A percentile compares a stretch with the other conserved stretches of the same genome.
Conservation (phyloP, 2,113 vertebrate species). For the Glareola pratincola region DNA sequence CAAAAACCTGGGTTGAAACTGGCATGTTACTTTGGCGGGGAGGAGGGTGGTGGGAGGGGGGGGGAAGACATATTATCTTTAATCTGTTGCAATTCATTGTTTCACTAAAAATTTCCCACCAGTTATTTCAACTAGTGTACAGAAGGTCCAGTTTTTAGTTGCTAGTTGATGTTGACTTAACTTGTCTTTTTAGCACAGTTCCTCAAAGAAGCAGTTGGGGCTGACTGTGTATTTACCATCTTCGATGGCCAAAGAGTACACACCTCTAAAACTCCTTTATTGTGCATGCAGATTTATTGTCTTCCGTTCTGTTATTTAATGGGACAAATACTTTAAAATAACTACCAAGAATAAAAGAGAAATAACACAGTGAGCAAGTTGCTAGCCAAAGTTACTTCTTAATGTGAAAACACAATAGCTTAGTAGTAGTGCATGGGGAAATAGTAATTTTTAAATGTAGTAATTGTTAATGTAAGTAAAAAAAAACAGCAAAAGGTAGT, state of each 20-base stretch:
- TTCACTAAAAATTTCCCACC: background rate
- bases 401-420: background rate
- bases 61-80: background rate
- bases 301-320: background rate
- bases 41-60: too few relatives aligned
- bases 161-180: background rate
- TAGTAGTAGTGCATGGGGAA: background rate
- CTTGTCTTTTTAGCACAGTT: background rate
- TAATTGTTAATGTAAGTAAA: background rate
- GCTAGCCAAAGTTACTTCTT: background rate
- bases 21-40: background rate
- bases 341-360: background rate
- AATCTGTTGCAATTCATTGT: background rate
- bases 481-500: background rate
- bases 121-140: background rate
- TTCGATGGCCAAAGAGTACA: background rate
- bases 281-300: background rate
- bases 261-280: background rate
- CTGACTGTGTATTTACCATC: background rate
- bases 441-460: background rate
- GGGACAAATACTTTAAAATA: background rate
- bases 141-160: background rate
- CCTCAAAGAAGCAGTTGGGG: background rate
- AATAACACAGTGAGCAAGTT: background rate
- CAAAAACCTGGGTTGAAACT: background rate